Evolutionary conservation across 2,888 invertebrate species (phyloP), one percentile per base, ranked within the genome.

Genomic region (Acleris laterana): DNA sequence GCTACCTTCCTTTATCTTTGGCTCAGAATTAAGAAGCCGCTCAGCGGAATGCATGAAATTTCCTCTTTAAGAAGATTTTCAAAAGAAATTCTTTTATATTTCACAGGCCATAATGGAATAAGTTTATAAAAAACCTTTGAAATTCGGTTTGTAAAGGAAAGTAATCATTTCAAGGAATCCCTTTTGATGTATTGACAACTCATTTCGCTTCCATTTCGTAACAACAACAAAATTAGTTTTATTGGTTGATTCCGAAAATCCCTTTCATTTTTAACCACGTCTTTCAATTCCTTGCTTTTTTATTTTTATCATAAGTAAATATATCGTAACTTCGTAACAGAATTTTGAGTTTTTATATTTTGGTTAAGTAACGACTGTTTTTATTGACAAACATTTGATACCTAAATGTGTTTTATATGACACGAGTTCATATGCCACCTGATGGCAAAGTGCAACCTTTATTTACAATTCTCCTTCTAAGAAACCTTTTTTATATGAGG

Each of bases 41-140:
- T 61, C 51, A 53, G 19, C 46, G 62, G 48, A 62, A 63, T 59
- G 48, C 52, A 59, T 53, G 25, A 59, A 48, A 59, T 48, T 53
- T 48, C 48, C 48, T 17, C 42, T 9, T 38, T 6, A 1, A 32
- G 11, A 53, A 44, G 51, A 46, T 61, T 52, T 63, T 58, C 48
- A 25, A 59, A 59, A 46, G 52, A 63, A 50, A 38, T 48, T 53
- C 22, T 53, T 58, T 59, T n/a, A 48, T 52, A 52, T 63, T 58
- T 20, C 13, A 7, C 5, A 7, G 11, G 4, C 48, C 11, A 32
- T 63, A 63, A 63, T 57, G 57, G 50, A 63, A 63, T 51, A 57
- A 57, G 20, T 57, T 63, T 51, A 28, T 51, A 62, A 55, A 55
- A 42, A 20, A 49, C 51, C 11, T 1, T 51, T 32, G 52, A 22